phyloP scores from a whole-genome alignment of 2,113 vertebrate genomes.

The Mesembrinibis cayennensis region DNA sequence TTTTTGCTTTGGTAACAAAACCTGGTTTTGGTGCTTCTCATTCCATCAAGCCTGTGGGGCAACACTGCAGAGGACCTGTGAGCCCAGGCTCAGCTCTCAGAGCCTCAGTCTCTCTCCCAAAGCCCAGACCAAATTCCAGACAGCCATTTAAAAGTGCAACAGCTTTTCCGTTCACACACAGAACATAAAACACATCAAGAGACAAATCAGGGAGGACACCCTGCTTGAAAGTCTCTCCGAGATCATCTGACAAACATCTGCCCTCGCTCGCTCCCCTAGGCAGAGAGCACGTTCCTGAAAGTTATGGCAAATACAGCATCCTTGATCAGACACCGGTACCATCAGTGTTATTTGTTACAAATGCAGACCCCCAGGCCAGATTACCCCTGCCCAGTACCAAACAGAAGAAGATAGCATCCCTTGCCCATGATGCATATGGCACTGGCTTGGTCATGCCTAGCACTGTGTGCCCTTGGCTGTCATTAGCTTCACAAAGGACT shows the following conservation, averaged over 20 bases:
- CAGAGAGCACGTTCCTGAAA: background rate
- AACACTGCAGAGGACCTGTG: background rate
- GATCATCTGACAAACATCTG: accelerated
- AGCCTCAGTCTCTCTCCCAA: background rate
- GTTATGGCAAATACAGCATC: background rate
- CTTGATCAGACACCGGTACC: accelerated
- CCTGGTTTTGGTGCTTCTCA: background rate
- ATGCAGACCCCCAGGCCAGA: background rate
- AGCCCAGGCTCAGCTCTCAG: background rate
- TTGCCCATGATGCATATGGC: background rate
- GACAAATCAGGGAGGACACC: background rate
- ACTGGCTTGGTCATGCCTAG: background rate
- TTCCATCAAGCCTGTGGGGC: background rate
- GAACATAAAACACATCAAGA: background rate
- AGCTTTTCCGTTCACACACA: background rate
- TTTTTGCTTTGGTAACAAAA: background rate
- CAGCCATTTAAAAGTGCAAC: background rate
- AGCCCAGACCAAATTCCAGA: background rate
- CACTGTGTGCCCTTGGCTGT: accelerated
- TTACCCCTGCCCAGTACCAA: background rate
- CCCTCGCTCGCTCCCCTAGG: background rate
- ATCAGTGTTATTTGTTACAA: background rate
- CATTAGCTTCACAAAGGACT: background rate
- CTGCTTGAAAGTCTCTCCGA: background rate
- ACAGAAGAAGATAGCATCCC: background rate